Percentiles rank a stretch among this genome's conserved stretches.
Conservation (phyloP, 2,888 invertebrate species). For the Ophion ellenae region DNA sequence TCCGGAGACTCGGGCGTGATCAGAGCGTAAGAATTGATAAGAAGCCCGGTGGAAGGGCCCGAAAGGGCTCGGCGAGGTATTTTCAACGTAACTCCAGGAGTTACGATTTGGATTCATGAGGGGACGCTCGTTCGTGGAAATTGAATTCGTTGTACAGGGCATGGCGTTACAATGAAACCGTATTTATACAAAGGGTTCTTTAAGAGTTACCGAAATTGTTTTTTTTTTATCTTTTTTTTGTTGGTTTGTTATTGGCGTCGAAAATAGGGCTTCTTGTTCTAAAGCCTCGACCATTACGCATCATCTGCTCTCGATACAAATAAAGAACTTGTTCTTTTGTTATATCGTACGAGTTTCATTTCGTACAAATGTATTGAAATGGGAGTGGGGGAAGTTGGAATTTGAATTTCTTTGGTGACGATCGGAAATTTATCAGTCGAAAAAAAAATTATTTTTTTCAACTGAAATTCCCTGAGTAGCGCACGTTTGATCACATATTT, state of each 20-base stretch:
- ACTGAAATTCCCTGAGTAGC: no score
- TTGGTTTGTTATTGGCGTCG: neutral
- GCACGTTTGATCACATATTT: no score
- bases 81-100: constrained; percentile 38
- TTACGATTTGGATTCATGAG: constrained; percentile 4
- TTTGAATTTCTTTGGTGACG: neutral
- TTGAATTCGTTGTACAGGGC: constrained; percentile 24
- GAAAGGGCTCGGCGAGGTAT: constrained; percentile 22
- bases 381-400: neutral
- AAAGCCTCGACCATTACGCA: neutral
- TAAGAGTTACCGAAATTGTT: neutral
- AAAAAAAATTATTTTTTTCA: no score
- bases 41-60: neutral
- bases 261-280: neutral
- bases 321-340: neutral
- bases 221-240: neutral
- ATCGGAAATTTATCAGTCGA: neutral
- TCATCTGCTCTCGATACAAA: neutral
- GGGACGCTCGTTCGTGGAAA: constrained; percentile 11
- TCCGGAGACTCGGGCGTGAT: constrained; percentile 17
- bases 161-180: constrained; percentile 4
- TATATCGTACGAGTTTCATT: neutral
- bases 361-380: neutral
- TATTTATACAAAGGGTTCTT: neutral
- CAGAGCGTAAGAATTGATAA: neutral